These are phyloP conservation scores for Acrocephalus scirpaceus DNA, from an alignment of 2,797 vertebrate species.

Conservation along the genomic window DNA sequence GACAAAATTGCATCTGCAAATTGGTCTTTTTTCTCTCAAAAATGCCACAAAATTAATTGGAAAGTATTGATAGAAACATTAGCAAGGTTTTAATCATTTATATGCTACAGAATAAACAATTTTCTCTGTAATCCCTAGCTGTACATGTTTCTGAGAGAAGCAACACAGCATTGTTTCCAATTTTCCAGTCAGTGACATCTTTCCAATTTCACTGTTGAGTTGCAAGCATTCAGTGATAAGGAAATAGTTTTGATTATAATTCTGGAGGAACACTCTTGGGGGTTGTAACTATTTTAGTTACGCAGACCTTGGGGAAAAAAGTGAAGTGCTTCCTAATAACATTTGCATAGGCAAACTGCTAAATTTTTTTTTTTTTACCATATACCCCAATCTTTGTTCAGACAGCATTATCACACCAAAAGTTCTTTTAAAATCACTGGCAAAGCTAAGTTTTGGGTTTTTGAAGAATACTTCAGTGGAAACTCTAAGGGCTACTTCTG, in stretches of 20 bases:
- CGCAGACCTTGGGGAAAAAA: not conserved
- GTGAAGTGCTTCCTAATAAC: not conserved
- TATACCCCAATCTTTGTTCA: not conserved
- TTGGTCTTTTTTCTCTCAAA: not conserved
- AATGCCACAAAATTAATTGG: not conserved
- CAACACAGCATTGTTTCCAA: not conserved
- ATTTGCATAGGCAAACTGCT: not conserved
- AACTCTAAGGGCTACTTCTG: not conserved
- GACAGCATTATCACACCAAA: not conserved
- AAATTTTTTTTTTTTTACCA: not conserved
- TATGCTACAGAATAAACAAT: not conserved
- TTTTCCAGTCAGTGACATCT: not conserved
- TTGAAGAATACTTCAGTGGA: not conserved
- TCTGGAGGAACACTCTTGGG: not conserved
- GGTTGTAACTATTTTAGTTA: not conserved
- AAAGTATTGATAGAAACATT: not conserved
- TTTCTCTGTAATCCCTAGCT: not conserved
- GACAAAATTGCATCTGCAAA: not conserved
- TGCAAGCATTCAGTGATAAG: not conserved
- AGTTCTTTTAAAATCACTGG: not conserved
- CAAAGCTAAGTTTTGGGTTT: not conserved
- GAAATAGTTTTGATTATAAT: not conserved
- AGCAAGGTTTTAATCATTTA: not conserved
- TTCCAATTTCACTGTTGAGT: not conserved
- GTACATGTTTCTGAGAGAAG: not conserved